Conservation (phyloP, 1,140 invertebrate genomes). For the Lordiphosa mommai region DNA sequence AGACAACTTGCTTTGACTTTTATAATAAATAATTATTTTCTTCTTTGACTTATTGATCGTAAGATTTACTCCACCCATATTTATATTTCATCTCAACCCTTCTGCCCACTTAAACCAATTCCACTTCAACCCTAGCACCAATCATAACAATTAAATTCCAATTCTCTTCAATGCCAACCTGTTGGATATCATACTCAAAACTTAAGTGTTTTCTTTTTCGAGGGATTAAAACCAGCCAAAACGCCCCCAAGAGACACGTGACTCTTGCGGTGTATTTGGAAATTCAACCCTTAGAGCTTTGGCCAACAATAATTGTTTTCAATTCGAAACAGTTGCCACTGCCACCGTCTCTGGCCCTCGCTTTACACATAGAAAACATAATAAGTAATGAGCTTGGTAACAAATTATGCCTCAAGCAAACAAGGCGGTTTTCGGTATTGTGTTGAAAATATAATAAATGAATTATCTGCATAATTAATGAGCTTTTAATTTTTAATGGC, state of each 20-base stretch:
- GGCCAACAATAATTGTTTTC: constrained; percentile 64
- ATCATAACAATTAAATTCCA: constrained; percentile 33
- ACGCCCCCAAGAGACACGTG: constrained; percentile 32
- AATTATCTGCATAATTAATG: constrained; percentile 63
- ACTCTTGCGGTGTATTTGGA: not conserved
- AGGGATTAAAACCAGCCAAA: constrained; percentile 33
- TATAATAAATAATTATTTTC: too few species aligned
- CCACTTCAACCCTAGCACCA: not conserved
- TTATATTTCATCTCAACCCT: not conserved
- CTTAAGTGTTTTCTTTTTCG: constrained; percentile 51
- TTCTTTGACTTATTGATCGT: too few species aligned
- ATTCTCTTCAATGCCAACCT: constrained; percentile 34
- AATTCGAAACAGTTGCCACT: constrained; percentile 59
- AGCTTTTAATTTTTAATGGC: constrained; percentile 50
- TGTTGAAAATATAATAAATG: constrained; percentile 79
- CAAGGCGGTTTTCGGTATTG: constrained; percentile 32
- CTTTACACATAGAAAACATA: not conserved
- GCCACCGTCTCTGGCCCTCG: not conserved
- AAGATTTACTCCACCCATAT: too few species aligned
- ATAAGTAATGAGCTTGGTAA: constrained; percentile 62
- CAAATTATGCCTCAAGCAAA: constrained; percentile 52
- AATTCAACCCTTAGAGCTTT: constrained; percentile 33
- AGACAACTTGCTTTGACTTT: too few species aligned
- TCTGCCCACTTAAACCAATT: not conserved
- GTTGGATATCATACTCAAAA: constrained; percentile 46